Percentiles rank a stretch among this genome's conserved stretches.
Conservation (phyloP, 1,140 invertebrate genomes). For the Cyrtorhinus lividipennis region DNA sequence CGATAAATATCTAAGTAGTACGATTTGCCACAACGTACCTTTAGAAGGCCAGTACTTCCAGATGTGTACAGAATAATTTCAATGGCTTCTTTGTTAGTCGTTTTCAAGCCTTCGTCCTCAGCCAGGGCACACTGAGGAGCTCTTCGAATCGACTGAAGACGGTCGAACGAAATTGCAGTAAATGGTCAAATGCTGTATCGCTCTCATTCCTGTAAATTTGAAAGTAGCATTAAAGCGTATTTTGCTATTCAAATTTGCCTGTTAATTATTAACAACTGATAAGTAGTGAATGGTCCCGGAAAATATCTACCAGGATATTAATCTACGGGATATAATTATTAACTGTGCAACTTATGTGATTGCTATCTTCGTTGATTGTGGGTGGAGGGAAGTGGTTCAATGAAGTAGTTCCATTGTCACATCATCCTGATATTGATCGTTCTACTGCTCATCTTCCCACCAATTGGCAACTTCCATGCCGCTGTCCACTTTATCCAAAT, state of each 20-base stretch:
- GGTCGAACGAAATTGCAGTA: neutral
- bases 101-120: conserved; percentile 25
- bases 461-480: too few relatives aligned
- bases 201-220: neutral
- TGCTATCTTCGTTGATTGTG: too few relatives aligned
- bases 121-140: neutral
- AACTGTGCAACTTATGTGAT: too few relatives aligned
- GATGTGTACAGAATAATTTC: conserved; percentile 85
- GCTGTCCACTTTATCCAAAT: too few relatives aligned
- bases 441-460: too few relatives aligned
- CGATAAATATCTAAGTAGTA: too few relatives aligned
- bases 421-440: too few relatives aligned
- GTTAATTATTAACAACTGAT: neutral
- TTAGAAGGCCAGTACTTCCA: conserved; percentile 86
- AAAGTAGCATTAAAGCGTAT: neutral
- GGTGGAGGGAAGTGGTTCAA: too few relatives aligned
- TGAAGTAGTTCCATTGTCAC: too few relatives aligned
- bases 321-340: too few relatives aligned
- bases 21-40: too few relatives aligned
- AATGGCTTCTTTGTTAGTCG: conserved; percentile 24
- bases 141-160: neutral
- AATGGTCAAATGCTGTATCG: neutral
- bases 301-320: neutral
- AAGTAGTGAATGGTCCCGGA: neutral
- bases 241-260: neutral